These are phyloP conservation scores for Rhynchopsitta pachyrhyncha DNA, from an alignment of 2,113 vertebrate species.

Conservation along the genomic window DNA sequence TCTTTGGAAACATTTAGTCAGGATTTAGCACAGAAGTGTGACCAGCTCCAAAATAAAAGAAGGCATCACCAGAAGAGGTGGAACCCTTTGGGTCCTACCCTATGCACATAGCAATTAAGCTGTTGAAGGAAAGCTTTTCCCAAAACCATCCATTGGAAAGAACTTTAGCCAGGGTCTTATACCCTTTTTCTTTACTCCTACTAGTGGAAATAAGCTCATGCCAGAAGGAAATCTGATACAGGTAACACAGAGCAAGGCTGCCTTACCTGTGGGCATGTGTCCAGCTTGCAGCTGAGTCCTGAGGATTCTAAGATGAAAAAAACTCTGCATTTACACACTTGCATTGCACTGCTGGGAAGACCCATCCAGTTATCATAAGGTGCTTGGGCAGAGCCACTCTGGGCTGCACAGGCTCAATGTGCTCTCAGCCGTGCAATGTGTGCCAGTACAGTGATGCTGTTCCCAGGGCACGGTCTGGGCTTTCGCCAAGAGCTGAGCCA, in stretches of 20 bases:
- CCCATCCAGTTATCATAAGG: rapidly evolving
- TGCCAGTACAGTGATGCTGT: background rate
- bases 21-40: background rate
- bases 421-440: rapidly evolving
- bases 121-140: background rate
- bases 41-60: background rate
- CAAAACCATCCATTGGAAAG: background rate
- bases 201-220: background rate
- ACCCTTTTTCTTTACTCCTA: background rate
- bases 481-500: background rate
- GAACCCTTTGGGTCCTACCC: background rate
- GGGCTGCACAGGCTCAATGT: rapidly evolving
- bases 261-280: background rate
- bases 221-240: background rate
- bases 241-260: background rate
- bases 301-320: background rate
- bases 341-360: background rate
- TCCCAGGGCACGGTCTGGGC: background rate
- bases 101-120: rapidly evolving
- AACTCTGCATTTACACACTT: background rate
- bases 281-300: background rate
- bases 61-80: background rate
- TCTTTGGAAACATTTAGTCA: background rate
- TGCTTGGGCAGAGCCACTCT: background rate
- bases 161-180: background rate